Percentiles rank a stretch among this genome's conserved stretches.
Conservation (phyloP, 2,113 vertebrate genomes). For the Psettodes erumei region DNA sequence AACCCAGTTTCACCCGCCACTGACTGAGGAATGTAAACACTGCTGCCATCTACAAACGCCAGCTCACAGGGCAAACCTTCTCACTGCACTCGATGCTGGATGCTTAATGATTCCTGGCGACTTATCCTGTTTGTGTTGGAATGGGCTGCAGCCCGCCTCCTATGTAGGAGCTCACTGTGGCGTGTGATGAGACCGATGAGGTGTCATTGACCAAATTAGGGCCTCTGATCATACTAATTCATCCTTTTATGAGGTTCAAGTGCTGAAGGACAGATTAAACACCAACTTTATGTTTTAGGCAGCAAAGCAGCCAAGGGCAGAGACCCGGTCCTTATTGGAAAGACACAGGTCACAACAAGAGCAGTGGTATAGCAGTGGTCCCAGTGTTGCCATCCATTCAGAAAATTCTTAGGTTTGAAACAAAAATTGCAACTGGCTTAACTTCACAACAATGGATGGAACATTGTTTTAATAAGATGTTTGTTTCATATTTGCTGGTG, state of each 20-base stretch:
- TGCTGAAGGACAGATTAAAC: constrained; percentile 30
- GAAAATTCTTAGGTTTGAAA: too few species aligned
- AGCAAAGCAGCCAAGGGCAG: neutral
- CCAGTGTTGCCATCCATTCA: too few species aligned
- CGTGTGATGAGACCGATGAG: constrained; percentile 55
- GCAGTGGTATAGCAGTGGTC: too few species aligned
- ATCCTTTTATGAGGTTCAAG: constrained; percentile 37
- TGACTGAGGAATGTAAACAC: constrained; percentile 68
- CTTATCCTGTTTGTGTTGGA: constrained; percentile 68
- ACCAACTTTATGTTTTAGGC: neutral
- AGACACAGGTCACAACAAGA: too few species aligned
- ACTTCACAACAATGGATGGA: too few species aligned
- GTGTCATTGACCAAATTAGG: constrained; percentile 67
- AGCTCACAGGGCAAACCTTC: constrained; percentile 38
- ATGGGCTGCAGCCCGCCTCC: constrained; percentile 31
- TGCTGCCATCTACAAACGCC: constrained; percentile 44
- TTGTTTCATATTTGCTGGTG: neutral
- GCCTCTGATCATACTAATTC: constrained; percentile 19
- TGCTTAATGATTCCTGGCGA: constrained; percentile 45
- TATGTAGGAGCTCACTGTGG: constrained; percentile 3
- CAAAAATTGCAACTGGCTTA: too few species aligned
- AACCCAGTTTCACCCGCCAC: constrained; percentile 43
- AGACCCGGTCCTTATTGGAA: neutral
- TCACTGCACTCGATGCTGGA: neutral
- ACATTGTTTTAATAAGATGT: neutral